phyloP scores from a whole-genome alignment of 2,113 vertebrate genomes.

The Hoplias malabaricus region DNA sequence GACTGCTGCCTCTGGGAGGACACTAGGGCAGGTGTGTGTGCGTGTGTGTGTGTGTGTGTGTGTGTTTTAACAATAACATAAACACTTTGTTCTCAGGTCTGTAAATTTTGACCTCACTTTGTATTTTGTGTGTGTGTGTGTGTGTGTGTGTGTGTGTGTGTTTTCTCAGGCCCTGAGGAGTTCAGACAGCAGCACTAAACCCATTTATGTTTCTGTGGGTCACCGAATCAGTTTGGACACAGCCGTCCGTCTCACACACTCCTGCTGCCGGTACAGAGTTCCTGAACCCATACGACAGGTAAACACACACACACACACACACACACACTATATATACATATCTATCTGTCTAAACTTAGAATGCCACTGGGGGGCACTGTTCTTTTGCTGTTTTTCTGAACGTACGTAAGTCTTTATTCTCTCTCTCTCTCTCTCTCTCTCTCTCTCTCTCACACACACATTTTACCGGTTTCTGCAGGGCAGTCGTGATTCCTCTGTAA shows the following conservation, averaged over 20 bases:
- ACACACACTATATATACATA: no score
- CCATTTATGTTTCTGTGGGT: constrained; percentile 88
- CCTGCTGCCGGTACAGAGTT: constrained; percentile 84
- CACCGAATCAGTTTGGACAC: constrained; percentile 84
- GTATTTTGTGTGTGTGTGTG: constrained; percentile 16
- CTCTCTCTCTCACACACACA: neutral
- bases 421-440: neutral
- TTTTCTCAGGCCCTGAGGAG: constrained; percentile 81
- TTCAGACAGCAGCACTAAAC: constrained; percentile 77
- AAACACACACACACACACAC: constrained; percentile 1
- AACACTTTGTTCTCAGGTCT: no score
- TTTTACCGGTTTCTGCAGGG: constrained; percentile 7
- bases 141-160: constrained; percentile 7
- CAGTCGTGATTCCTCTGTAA: constrained; percentile 1
- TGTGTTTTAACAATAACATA: neutral
- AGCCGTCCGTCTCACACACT: constrained; percentile 78
- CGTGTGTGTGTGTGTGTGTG: neutral
- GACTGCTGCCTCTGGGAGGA: constrained; percentile 71
- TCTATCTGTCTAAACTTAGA: no score
- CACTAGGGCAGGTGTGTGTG: constrained; percentile 82
- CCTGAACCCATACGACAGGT: constrained; percentile 96
- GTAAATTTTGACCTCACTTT: neutral
- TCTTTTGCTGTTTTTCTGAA: neutral
- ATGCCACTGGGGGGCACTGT: constrained; percentile 30
- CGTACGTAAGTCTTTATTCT: neutral